These are phyloP conservation scores for Danio albolineatus DNA, from an alignment of 2,797 vertebrate species.

Conservation along the genomic window DNA sequence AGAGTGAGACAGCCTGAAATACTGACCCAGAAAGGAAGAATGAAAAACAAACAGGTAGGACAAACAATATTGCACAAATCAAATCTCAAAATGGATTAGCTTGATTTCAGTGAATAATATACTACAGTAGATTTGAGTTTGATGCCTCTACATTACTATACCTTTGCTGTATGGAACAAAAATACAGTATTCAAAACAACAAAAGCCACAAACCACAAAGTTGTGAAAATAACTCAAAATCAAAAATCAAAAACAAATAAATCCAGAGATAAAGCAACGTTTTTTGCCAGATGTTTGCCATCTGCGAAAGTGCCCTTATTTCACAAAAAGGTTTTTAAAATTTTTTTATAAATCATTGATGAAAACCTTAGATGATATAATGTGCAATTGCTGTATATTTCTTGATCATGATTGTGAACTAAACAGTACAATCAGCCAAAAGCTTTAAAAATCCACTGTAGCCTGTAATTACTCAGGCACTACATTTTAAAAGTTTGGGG, in stretches of 20 bases:
- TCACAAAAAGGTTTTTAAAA: not conserved
- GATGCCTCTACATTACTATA: not conserved
- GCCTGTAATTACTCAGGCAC: not conserved
- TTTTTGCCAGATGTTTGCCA: not conserved
- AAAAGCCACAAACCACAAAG: not conserved
- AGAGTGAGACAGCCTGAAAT: constrained; percentile 56
- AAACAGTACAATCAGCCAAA: not conserved
- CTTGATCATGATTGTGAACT: not conserved
- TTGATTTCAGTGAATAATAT: not conserved
- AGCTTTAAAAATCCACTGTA: not conserved
- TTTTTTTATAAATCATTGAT: not conserved
- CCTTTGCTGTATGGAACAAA: not conserved
- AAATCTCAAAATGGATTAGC: not conserved
- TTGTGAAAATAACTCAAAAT: constrained; percentile 7
- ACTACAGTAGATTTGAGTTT: not conserved
- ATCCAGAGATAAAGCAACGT: not conserved
- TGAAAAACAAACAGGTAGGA: constrained; percentile 48
- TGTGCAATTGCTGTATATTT: not conserved
- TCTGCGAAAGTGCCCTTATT: not conserved
- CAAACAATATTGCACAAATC: not conserved
- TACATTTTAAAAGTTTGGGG: not conserved
- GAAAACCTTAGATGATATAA: constrained; percentile 4
- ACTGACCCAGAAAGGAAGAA: constrained; percentile 33
- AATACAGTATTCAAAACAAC: no score
- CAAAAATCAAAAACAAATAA: no score